phyloP scores from a whole-genome alignment of 64 coral and sea anemone genomes.

The Platygyra sinensis region DNA sequence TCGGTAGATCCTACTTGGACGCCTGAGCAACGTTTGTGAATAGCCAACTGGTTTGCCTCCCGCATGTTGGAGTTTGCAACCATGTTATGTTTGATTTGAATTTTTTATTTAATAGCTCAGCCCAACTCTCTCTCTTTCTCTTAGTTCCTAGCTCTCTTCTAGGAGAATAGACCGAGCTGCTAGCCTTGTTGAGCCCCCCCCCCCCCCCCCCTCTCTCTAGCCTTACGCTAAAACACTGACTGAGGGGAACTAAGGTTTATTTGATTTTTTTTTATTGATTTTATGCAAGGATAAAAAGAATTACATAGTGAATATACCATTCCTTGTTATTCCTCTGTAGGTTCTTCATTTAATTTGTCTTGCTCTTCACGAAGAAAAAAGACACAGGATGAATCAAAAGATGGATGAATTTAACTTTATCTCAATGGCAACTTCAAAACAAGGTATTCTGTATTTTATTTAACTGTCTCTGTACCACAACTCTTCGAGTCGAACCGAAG shows the following conservation, averaged over 20 bases:
- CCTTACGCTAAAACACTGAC: neutral
- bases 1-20: neutral
- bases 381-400: constrained; percentile 38
- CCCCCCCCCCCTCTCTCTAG: too few species aligned
- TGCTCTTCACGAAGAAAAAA: constrained; percentile 84
- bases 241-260: neutral
- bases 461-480: neutral
- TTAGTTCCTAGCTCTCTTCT: too few species aligned
- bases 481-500: neutral
- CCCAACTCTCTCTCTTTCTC: too few species aligned
- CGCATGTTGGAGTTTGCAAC: too few species aligned
- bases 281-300: too few species aligned
- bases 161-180: too few species aligned
- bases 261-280: too few species aligned
- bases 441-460: constrained; percentile 22
- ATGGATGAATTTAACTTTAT: constrained; percentile 67
- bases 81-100: neutral
- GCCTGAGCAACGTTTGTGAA: too few species aligned
- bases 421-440: constrained; percentile 48
- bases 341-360: constrained; percentile 83
- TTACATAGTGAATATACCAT: neutral
- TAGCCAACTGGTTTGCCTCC: too few species aligned
- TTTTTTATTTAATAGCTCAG: neutral
- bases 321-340: constrained; percentile 29
- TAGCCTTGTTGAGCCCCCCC: too few species aligned